phyloP scores from a whole-genome alignment of 2,888 invertebrate species.

The Troglohyphantes excavatus region DNA sequence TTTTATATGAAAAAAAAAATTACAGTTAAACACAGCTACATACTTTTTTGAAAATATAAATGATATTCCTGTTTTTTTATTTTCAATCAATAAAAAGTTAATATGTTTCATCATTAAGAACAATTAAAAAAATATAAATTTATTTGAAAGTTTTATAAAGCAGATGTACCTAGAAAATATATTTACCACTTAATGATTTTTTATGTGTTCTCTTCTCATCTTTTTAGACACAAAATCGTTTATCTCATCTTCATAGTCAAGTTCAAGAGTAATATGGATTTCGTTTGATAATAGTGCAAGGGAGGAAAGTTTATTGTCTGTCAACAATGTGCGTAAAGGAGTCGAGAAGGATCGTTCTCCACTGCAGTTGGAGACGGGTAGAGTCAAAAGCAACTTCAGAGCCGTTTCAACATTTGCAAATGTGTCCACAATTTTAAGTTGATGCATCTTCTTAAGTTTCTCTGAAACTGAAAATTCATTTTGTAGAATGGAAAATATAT shows the following conservation, averaged over 20 bases:
- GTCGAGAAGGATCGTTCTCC: not conserved
- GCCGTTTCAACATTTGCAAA: not conserved
- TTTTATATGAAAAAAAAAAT: no score
- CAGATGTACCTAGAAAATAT: no score
- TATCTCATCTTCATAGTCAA: not conserved
- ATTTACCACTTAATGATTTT: no score
- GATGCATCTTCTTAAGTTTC: not conserved
- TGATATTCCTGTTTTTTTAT: no score
- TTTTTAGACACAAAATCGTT: not conserved
- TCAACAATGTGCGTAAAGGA: not conserved
- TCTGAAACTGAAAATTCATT: not conserved
- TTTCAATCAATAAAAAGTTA: no score
- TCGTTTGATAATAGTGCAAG: not conserved
- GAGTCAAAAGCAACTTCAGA: not conserved
- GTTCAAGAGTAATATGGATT: not conserved
- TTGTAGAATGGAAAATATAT: not conserved
- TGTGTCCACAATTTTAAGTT: not conserved
- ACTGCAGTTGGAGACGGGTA: not conserved
- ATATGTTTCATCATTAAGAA: no score
- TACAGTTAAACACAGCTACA: no score
- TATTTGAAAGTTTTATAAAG: no score
- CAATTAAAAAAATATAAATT: no score
- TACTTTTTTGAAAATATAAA: no score
- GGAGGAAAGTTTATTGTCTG: not conserved
- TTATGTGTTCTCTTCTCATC: no score